These are phyloP conservation scores for Ginglymostoma cirratum DNA, from an alignment of 2,113 vertebrate species.

Conservation along the genomic window DNA sequence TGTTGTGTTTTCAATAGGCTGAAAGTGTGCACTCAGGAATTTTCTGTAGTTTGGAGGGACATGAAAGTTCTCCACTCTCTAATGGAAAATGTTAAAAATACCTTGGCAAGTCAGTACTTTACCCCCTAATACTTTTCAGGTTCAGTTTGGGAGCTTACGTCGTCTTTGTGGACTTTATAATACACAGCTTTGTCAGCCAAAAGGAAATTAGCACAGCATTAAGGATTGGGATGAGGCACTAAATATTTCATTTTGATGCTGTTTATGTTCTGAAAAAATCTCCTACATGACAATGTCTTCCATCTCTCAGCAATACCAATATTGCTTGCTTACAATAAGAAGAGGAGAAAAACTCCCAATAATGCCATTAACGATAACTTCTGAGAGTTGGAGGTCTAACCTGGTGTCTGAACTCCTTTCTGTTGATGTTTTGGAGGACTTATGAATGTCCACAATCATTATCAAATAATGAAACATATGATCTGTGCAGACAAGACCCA, in stretches of 20 bases:
- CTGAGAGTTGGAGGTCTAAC: slow-evolving; percentile 53
- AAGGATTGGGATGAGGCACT: slow-evolving; percentile 78
- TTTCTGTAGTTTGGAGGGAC: slow-evolving; percentile 70
- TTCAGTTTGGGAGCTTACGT: slow-evolving; percentile 83
- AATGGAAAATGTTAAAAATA: slow-evolving; percentile 59
- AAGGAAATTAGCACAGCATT: slow-evolving; percentile 74
- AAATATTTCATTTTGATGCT: slow-evolving; percentile 76
- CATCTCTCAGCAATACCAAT: slow-evolving; percentile 79
- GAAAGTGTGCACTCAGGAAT: slow-evolving; percentile 79
- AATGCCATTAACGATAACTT: slow-evolving; percentile 57
- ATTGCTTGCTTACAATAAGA: slow-evolving; percentile 58
- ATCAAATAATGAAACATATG: slow-evolving; percentile 71
- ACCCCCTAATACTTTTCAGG: slow-evolving; percentile 85
- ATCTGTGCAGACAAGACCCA: slow-evolving; percentile 52
- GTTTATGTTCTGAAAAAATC: slow-evolving; percentile 65
- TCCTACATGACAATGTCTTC: slow-evolving; percentile 72
- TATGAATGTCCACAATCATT: slow-evolving; percentile 76
- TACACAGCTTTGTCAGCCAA: slow-evolving; percentile 66
- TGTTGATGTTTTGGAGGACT: slow-evolving; percentile 65
- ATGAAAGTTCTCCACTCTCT: slow-evolving; percentile 75
- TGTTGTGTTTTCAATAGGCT: slow-evolving; percentile 65
- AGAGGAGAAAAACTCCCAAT: slow-evolving; percentile 53
- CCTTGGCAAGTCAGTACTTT: slow-evolving; percentile 63
- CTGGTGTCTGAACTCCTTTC: slow-evolving; percentile 59
- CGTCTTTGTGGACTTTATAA: slow-evolving; percentile 75